Evolutionary conservation across 2,113 vertebrate genomes (phyloP), one percentile per base, ranked within the genome.

Genomic region (Formicarius rufipectus): DNA sequence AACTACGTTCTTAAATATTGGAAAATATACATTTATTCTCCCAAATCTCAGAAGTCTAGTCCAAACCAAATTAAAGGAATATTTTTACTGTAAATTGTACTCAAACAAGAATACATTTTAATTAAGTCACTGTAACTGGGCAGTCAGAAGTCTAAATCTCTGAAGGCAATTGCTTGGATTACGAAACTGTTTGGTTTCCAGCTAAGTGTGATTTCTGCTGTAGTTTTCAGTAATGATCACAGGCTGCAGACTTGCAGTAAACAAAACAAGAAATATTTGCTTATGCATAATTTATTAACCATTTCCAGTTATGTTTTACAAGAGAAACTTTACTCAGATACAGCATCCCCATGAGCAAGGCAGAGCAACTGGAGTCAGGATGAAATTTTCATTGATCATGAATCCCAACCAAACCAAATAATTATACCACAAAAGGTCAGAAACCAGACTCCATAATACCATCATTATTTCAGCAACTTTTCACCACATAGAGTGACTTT

Each of bases 221-320:
- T 95, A 81, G 86, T 84, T 92, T 77, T 84, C 37, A 80, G 31
- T 69, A 58, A 84, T 5, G 6, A 94, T 90, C 64, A 71, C 69
- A 92, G 50, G 86, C 49, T 93, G 74, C 58, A 91, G 60, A 20
- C 14, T 91, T 91, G 78, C 63, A 77, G 79, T 74, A 75, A 95
- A 94, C 50, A 64, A 69, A 95, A 67, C 18, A 76, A 89, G 82
- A 95, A 93, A 88, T 56, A 83, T 73, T 93, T 81, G 40, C 49
- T 96, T 83, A 92, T 93, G 86, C 80, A 96, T 95, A 95, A 96
- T 97, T 96, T 94, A 96, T 97, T 97, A 95, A 97, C 77, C 55
- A 88, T 93, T 97, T 95, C 73, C 84, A 89, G 89, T 94, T 96
- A 88, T 82, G 84, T 85, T 94, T 94, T 95, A 84, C 64, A 93